These are phyloP conservation scores for Dioctria rufipes DNA, from an alignment of 2,888 invertebrate species.

Conservation along the genomic window DNA sequence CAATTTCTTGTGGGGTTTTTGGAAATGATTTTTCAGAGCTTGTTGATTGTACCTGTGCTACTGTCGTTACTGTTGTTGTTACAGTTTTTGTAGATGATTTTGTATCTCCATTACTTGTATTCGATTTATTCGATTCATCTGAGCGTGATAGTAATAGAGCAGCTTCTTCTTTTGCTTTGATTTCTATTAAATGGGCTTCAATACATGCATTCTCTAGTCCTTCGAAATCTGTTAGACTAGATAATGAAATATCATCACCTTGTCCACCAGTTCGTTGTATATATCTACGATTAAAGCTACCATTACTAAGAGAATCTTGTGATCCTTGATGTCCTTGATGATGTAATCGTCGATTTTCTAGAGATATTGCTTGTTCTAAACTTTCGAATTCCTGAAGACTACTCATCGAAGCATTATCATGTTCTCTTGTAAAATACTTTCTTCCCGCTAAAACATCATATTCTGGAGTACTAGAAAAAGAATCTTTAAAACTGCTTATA, in stretches of 20 bases:
- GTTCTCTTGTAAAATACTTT: slow-evolving; percentile 87
- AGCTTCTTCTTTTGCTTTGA: slow-evolving; percentile 88
- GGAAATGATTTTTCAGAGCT: slow-evolving; percentile 53
- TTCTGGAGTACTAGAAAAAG: slow-evolving; percentile 93
- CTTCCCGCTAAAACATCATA: slow-evolving; percentile 89
- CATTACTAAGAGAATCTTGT: slow-evolving; percentile 87
- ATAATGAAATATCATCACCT: slow-evolving; percentile 88
- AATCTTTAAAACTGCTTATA: slow-evolving; percentile 86
- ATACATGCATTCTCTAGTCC: slow-evolving; percentile 90
- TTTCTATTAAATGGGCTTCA: slow-evolving; percentile 87
- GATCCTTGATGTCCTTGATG: slow-evolving; percentile 76
- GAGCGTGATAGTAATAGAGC: slow-evolving; percentile 77
- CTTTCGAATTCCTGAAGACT: slow-evolving; percentile 96
- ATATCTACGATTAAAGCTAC: slow-evolving; percentile 84
- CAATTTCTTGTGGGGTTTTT: slow-evolving; percentile 64
- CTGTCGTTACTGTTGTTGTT: slow-evolving; percentile 66
- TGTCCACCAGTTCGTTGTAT: slow-evolving; percentile 80
- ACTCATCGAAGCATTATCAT: slow-evolving; percentile 92
- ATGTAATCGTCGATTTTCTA: slow-evolving; percentile 82
- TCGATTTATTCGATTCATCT: slow-evolving; percentile 70
- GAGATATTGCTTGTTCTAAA: slow-evolving; percentile 86
- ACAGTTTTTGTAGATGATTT: slow-evolving; percentile 63
- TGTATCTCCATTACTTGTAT: slow-evolving; percentile 64
- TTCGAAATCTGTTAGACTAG: slow-evolving; percentile 94
- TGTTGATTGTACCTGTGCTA: slow-evolving; percentile 60